Conservation (phyloP, 2,113 vertebrate species). For the Barnardius zonarius region DNA sequence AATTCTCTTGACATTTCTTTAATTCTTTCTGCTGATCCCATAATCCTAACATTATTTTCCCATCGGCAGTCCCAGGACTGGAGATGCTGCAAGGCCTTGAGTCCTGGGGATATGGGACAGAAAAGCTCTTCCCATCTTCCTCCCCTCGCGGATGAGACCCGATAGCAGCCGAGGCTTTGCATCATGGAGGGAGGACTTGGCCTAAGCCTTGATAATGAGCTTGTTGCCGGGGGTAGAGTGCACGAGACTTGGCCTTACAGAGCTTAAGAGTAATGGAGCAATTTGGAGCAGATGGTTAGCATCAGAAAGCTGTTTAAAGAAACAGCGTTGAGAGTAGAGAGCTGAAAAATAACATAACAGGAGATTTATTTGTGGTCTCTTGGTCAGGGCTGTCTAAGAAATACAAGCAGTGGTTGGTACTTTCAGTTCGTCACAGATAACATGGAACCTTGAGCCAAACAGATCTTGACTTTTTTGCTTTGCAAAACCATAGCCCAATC, state of each 20-base stretch:
- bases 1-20: background rate
- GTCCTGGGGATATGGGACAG: fast-evolving
- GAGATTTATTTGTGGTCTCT: slow-evolving; percentile 57
- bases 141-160: fast-evolving
- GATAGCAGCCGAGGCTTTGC: background rate
- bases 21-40: slow-evolving; percentile 7
- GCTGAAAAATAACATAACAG: slow-evolving; percentile 26
- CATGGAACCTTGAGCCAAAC: background rate
- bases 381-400: slow-evolving; percentile 42
- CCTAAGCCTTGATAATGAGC: background rate
- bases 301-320: slow-evolving; percentile 42
- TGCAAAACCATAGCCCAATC: background rate
- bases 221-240: background rate
- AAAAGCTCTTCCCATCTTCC: background rate
- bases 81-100: background rate
- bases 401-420: background rate
- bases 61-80: background rate
- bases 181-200: background rate
- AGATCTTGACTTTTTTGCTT: background rate
- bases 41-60: background rate
- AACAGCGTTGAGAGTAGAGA: slow-evolving; percentile 3
- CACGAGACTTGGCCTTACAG: background rate
- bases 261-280: background rate
- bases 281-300: slow-evolving; percentile 55
- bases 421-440: background rate